phyloP scores from a whole-genome alignment of 1,140 invertebrate genomes.

The Cardiocondyla obscurior region DNA sequence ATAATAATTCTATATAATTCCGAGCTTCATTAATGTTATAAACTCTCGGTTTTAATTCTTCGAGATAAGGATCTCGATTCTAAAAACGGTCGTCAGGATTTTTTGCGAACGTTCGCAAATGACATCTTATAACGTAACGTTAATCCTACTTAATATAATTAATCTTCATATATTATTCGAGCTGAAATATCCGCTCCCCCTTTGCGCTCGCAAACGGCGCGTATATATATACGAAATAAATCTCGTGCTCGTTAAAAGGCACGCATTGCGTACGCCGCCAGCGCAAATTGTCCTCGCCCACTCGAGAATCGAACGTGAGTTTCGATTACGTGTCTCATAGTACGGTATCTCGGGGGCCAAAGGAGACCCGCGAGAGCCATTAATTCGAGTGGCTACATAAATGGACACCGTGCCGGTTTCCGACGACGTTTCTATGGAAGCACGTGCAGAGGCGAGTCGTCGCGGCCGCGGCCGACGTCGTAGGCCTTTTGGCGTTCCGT shows the following conservation, averaged over 20 bases:
- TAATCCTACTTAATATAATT: background rate
- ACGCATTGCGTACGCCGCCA: slow-evolving; percentile 1
- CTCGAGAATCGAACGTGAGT: slow-evolving; percentile 46
- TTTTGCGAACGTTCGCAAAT: background rate
- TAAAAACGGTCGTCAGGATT: background rate
- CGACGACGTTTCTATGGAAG: slow-evolving; percentile 75
- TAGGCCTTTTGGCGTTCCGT: slow-evolving; percentile 17
- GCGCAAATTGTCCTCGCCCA: slow-evolving; percentile 62
- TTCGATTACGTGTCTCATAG: slow-evolving; percentile 56
- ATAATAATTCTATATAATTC: background rate
- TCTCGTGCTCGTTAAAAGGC: slow-evolving; percentile 38
- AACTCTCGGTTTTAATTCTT: background rate
- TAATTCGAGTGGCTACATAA: slow-evolving; percentile 65
- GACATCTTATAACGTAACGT: background rate
- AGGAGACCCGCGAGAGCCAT: slow-evolving; percentile 59
- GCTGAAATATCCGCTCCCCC: background rate
- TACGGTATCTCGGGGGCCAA: slow-evolving; percentile 52
- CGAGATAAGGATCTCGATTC: too few relatives aligned
- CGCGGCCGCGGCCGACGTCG: background rate
- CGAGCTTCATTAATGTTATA: background rate
- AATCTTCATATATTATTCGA: background rate
- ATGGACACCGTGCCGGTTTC: slow-evolving; percentile 41
- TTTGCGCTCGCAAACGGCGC: background rate
- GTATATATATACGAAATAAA: slow-evolving; percentile 45
- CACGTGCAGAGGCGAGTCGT: slow-evolving; percentile 21